Percentiles rank a stretch among this genome's conserved stretches.
These are phyloP conservation scores for Conopomorpha cramerella DNA, from an alignment of 1,140 invertebrate species.

Conservation along the genomic window DNA sequence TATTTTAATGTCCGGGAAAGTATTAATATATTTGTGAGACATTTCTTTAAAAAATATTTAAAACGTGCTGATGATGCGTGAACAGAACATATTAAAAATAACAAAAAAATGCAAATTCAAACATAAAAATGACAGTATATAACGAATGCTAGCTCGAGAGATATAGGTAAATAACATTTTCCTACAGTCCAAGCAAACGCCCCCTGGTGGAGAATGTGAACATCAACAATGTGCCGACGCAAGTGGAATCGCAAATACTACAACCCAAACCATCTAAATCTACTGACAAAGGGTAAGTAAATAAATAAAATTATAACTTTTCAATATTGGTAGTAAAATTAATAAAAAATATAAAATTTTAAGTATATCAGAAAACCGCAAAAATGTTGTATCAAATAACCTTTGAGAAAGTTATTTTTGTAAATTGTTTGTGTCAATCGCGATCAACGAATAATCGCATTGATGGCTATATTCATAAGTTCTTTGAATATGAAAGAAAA, in stretches of 20 bases:
- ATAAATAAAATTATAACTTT: constrained; percentile 26
- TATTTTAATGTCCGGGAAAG: too few relatives aligned
- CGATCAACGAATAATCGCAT: not conserved
- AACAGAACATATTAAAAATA: constrained; percentile 9
- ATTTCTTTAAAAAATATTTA: not conserved
- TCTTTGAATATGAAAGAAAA: not conserved
- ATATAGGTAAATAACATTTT: constrained; percentile 3
- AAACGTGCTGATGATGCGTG: not conserved
- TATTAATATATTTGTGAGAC: not conserved
- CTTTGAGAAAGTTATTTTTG: not conserved
- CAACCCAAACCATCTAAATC: too few relatives aligned
- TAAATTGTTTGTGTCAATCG: not conserved
- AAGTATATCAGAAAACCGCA: constrained; percentile 13
- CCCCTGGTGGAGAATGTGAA: constrained; percentile 31
- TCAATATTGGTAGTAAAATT: constrained; percentile 8
- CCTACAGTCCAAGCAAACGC: constrained; percentile 25
- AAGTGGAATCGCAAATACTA: constrained; percentile 10
- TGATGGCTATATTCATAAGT: not conserved
- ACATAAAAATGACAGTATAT: constrained; percentile 3
- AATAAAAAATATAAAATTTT: constrained; percentile 3
- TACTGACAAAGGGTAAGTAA: too few relatives aligned
- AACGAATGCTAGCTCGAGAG: too few relatives aligned
- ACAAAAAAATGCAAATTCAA: constrained; percentile 8
- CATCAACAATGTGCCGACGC: constrained; percentile 13
- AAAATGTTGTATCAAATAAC: not conserved